A percentile compares a stretch with the other conserved stretches of the same genome.
These are phyloP conservation scores for Eucriotettix oculatus DNA, from an alignment of 2,888 invertebrate species.

Conservation along the genomic window DNA sequence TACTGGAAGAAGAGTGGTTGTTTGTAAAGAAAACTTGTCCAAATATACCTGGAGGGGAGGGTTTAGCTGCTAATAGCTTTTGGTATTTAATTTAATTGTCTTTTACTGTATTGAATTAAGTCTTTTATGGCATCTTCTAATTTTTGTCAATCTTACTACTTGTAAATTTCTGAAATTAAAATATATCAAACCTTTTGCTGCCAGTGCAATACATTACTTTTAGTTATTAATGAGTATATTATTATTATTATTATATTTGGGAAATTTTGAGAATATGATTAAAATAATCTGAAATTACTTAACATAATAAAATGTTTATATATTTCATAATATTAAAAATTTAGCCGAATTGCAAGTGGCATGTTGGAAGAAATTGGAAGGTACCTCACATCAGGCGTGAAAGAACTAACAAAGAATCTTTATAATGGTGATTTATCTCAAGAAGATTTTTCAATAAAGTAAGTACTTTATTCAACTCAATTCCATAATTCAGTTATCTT, in stretches of 20 bases:
- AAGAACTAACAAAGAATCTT: constrained; percentile 20
- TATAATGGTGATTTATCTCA: constrained; percentile 13
- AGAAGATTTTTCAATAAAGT: constrained; percentile 17
- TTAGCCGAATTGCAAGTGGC: constrained; percentile 32
- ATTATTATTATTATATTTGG: too few relatives aligned
- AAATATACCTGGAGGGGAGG: constrained; percentile 58
- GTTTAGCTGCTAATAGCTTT: constrained; percentile 58
- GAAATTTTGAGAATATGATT: background rate
- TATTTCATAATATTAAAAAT: constrained; percentile 20
- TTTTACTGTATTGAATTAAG: too few relatives aligned
- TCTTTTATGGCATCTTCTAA: too few relatives aligned
- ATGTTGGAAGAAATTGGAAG: constrained; percentile 34
- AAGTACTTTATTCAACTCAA: constrained; percentile 2
- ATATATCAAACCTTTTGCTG: too few relatives aligned
- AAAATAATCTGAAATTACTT: background rate
- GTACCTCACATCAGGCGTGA: constrained; percentile 27
- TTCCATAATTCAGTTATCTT: background rate
- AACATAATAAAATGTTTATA: constrained; percentile 14
- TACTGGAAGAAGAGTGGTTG: constrained; percentile 75
- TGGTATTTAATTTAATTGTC: constrained; percentile 30
- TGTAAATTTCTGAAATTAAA: too few relatives aligned
- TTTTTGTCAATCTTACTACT: too few relatives aligned
- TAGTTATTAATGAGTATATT: too few relatives aligned
- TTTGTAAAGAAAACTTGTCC: constrained; percentile 65
- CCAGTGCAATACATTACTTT: too few relatives aligned